Evolutionary conservation across 2,888 invertebrate genomes (phyloP).

Genomic region (Itoplectis maculator): DNA sequence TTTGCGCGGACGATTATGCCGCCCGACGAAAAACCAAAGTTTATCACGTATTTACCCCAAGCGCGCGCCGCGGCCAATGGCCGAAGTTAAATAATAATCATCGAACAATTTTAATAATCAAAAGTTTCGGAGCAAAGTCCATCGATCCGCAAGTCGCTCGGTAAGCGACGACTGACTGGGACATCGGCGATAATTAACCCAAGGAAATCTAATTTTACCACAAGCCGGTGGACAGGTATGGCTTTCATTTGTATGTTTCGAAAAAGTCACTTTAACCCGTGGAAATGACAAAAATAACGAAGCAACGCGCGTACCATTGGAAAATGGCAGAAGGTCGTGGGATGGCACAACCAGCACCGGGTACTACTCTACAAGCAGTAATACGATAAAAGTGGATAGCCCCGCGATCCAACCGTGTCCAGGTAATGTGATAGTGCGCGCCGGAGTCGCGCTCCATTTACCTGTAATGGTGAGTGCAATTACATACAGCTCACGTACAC

Average conservation of each 20-base stretch:
- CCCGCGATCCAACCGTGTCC: constrained; percentile 38
- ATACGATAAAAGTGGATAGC: constrained; percentile 60
- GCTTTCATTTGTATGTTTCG: constrained; percentile 37
- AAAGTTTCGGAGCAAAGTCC: constrained; percentile 16
- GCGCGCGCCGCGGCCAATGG: neutral
- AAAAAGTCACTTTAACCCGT: constrained; percentile 22
- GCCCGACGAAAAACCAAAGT: neutral
- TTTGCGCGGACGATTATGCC: neutral
- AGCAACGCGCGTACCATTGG: constrained; percentile 17
- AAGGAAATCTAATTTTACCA: constrained; percentile 41
- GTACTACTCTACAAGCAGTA: constrained; percentile 19
- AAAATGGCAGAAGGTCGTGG: constrained; percentile 8
- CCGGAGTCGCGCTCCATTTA: constrained; percentile 56
- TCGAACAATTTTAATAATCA: constrained; percentile 14
- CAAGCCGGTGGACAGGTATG: constrained; percentile 1
- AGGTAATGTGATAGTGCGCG: constrained; percentile 57
- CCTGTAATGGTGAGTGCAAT: constrained; percentile 60
- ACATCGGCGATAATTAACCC: neutral
- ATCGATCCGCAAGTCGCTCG: neutral
- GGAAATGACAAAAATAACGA: constrained; percentile 29
- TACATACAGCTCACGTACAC: constrained; percentile 54
- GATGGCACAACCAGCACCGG: too few relatives aligned
- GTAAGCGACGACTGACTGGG: neutral
- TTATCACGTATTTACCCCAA: constrained; percentile 20
- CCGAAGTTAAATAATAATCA: neutral